Conservation (phyloP, 2,113 vertebrate genomes). For the Paradoxurus hermaphroditus region DNA sequence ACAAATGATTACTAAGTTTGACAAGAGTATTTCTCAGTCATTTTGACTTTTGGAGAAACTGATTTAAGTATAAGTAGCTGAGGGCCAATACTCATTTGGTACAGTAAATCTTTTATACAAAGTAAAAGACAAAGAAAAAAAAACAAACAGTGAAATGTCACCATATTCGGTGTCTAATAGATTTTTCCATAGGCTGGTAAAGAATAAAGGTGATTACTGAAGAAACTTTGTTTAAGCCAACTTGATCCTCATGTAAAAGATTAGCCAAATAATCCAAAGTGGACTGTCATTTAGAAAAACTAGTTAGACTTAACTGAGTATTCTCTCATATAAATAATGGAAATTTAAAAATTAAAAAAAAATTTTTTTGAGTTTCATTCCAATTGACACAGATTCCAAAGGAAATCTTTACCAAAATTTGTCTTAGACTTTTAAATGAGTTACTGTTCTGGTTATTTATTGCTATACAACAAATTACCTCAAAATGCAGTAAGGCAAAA, state of each 20-base stretch:
- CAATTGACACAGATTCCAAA: neutral
- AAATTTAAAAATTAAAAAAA: neutral
- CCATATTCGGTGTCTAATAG: neutral
- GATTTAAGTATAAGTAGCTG: neutral
- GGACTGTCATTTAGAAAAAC: neutral
- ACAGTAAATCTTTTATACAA: neutral
- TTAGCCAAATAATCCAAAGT: neutral
- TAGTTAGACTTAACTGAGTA: neutral
- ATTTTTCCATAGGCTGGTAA: neutral
- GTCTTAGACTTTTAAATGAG: neutral
- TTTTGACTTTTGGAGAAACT: conserved; percentile 15
- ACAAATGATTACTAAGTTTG: neutral
- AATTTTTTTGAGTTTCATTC: neutral
- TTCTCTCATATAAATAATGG: neutral
- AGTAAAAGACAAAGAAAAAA: neutral
- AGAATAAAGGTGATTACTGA: neutral
- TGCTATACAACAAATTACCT: neutral
- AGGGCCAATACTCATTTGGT: neutral
- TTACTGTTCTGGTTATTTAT: neutral
- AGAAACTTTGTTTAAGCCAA: neutral
- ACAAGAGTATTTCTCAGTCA: neutral
- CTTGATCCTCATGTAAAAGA: neutral
- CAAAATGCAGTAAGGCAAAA: neutral
- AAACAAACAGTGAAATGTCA: neutral
- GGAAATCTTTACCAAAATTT: neutral